Evolutionary conservation across 2,797 vertebrate species (phyloP).

Genomic region (Thalassophryne amazonica): DNA sequence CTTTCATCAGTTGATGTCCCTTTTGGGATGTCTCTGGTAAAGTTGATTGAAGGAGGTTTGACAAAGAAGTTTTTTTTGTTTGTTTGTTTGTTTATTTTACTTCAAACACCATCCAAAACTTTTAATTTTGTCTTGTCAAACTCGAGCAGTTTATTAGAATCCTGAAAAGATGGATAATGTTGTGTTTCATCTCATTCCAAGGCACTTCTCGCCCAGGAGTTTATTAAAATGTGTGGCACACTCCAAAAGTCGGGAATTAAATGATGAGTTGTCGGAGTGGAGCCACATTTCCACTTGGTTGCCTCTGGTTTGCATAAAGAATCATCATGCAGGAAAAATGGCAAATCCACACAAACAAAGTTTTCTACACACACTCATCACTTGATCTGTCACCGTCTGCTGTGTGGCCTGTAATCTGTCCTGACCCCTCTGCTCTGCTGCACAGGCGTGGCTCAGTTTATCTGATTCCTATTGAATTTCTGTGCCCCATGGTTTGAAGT

Average conservation of each 20-base stretch:
- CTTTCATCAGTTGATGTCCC: constrained; percentile 55
- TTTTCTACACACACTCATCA: constrained; percentile 27
- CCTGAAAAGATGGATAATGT: constrained; percentile 18
- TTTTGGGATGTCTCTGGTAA: constrained; percentile 48
- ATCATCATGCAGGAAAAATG: constrained; percentile 42
- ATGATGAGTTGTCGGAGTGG: constrained; percentile 55
- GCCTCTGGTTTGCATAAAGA: constrained; percentile 60
- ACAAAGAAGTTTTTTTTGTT: constrained; percentile 35
- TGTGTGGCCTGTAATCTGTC: constrained; percentile 14
- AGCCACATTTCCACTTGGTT: constrained; percentile 46
- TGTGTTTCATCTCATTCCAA: constrained; percentile 34
- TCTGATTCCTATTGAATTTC: constrained; percentile 53
- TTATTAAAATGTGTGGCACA: constrained; percentile 51
- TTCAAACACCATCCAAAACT: constrained; percentile 19
- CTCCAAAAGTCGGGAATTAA: constrained; percentile 55
- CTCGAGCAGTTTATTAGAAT: constrained; percentile 20
- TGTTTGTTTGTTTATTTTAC: no score
- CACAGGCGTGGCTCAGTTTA: constrained; percentile 35
- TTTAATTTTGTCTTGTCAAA: constrained; percentile 35
- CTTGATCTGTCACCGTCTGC: constrained; percentile 20
- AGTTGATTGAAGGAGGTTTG: constrained; percentile 39
- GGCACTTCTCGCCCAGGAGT: constrained; percentile 15
- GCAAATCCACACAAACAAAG: constrained; percentile 40
- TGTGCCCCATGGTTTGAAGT: constrained; percentile 36
- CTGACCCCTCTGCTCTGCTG: constrained; percentile 25